These are phyloP conservation scores for Volucella bombylans DNA, from an alignment of 2,888 invertebrate genomes.

Conservation along the genomic window DNA sequence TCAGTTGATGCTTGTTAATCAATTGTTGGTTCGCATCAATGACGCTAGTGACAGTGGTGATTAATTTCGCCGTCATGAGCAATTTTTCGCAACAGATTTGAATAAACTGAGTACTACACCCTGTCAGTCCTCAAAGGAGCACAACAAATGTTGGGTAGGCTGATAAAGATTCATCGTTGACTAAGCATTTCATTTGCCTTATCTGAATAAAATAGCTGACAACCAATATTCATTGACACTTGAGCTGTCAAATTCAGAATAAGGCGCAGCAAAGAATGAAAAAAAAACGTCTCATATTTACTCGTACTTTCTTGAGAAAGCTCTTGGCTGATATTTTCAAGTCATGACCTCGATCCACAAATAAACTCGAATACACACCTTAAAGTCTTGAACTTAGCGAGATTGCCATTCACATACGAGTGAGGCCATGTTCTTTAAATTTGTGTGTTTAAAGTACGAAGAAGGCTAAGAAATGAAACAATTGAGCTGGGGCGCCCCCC, in stretches of 20 bases:
- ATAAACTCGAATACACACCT: background rate
- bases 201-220: background rate
- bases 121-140: too few relatives aligned
- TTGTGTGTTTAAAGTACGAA: background rate
- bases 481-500: slow-evolving; percentile 11
- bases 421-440: slow-evolving; percentile 21
- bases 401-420: slow-evolving; percentile 14
- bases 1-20: slow-evolving; percentile 17
- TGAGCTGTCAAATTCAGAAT: background rate
- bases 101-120: background rate
- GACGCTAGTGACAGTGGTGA: slow-evolving; percentile 19
- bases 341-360: slow-evolving; percentile 38
- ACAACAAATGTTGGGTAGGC: slow-evolving; percentile 2
- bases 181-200: background rate
- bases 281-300: slow-evolving; percentile 8
- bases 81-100: slow-evolving; percentile 4
- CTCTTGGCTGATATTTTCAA: slow-evolving; percentile 28
- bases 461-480: background rate
- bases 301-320: background rate
- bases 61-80: slow-evolving; percentile 29
- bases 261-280: background rate
- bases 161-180: background rate
- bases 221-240: slow-evolving; percentile 15
- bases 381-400: slow-evolving; percentile 50
- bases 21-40: slow-evolving; percentile 22